Evolutionary conservation across 2,888 invertebrate genomes (phyloP).

Genomic region (Omphaloscelis lunosa): DNA sequence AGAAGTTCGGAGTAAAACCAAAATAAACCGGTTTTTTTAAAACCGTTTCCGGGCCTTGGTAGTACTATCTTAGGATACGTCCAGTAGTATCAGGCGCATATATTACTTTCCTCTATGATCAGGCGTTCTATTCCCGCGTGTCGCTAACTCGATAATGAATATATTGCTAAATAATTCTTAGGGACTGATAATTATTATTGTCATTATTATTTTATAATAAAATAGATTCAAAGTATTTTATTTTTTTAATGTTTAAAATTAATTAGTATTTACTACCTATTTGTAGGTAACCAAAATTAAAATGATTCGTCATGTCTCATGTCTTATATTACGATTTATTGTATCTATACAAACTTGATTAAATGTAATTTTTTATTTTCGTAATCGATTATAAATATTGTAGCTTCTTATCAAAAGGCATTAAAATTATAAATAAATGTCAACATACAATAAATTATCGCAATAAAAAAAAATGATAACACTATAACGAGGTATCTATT

Average conservation of each 20-base stretch:
- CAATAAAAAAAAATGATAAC: not conserved
- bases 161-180: not conserved
- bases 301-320: not conserved
- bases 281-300: not conserved
- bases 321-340: not conserved
- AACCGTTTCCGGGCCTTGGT: no score
- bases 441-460: not conserved
- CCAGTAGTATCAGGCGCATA: no score
- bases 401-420: not conserved
- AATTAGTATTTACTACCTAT: not conserved
- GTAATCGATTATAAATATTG: not conserved
- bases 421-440: not conserved
- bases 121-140: not conserved
- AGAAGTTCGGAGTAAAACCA: no score
- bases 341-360: not conserved
- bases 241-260: not conserved
- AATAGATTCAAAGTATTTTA: not conserved
- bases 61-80: slow-evolving; percentile 13
- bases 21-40: no score
- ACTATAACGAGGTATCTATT: not conserved
- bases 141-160: slow-evolving; percentile 5
- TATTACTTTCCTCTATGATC: no score
- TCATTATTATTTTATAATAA: not conserved
- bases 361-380: not conserved
- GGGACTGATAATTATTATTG: not conserved